These are phyloP conservation scores for Aleiodes alternator DNA, from an alignment of 2,888 invertebrate species.

Conservation along the genomic window DNA sequence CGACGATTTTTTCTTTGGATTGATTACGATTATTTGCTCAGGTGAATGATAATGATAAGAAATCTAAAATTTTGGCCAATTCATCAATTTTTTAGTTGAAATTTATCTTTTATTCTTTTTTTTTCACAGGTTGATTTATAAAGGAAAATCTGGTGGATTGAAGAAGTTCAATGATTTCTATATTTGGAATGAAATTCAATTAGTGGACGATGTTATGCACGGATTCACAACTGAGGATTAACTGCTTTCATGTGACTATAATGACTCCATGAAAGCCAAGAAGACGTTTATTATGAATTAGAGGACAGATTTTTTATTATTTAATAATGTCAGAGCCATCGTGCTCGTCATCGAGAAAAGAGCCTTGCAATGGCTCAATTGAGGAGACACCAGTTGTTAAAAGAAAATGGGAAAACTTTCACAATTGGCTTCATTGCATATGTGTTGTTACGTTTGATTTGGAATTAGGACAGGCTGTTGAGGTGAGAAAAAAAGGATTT, in stretches of 20 bases:
- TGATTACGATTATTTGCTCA: no score
- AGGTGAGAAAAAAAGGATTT: conserved; percentile 77
- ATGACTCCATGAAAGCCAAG: background rate
- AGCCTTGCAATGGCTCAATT: conserved; percentile 41
- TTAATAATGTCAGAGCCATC: conserved; percentile 54
- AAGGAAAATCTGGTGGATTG: background rate
- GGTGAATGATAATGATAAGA: no score
- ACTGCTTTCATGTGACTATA: conserved; percentile 10
- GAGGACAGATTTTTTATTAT: background rate
- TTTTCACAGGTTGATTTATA: background rate
- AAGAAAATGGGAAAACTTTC: conserved; percentile 83
- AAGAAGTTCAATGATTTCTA: conserved; percentile 1
- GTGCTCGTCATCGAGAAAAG: conserved; percentile 44
- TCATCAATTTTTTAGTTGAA: no score
- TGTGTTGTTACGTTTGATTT: conserved; percentile 99
- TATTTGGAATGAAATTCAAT: conserved; percentile 25
- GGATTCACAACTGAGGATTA: background rate
- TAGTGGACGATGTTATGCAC: conserved; percentile 6
- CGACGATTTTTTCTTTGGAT: no score
- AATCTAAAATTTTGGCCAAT: no score
- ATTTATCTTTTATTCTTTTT: no score
- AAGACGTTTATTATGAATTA: conserved; percentile 6
- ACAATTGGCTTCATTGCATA: conserved; percentile 97
- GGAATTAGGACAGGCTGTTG: conserved; percentile 98
- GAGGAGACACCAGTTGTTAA: conserved; percentile 47